phyloP scores from a whole-genome alignment of 2,113 vertebrate genomes.

The Polyodon spathula region DNA sequence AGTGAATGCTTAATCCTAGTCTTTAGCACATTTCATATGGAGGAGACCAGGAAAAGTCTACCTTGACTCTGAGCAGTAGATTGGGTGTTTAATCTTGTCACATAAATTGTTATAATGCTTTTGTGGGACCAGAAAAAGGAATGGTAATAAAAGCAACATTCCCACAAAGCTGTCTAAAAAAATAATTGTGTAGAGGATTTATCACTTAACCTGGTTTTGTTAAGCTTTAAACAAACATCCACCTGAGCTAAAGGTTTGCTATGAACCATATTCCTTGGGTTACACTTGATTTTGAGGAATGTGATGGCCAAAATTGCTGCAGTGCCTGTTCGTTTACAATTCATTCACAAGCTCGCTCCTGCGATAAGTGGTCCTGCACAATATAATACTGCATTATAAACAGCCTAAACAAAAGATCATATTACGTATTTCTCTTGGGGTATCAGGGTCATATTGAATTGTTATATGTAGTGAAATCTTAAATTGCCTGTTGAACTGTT shows the following conservation, averaged over 20 bases:
- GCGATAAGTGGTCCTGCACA: neutral
- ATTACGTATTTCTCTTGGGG: neutral
- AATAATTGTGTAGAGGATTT: neutral
- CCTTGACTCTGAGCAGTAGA: neutral
- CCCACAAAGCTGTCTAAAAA: neutral
- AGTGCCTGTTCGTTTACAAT: neutral
- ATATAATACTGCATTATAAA: neutral
- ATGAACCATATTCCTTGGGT: too few relatives aligned
- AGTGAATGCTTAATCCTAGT: neutral
- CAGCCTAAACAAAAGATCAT: neutral
- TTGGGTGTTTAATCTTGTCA: neutral
- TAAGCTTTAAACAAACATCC: neutral
- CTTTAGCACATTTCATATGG: neutral
- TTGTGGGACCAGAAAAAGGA: neutral
- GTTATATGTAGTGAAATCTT: conserved; percentile 2
- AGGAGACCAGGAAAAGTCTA: neutral
- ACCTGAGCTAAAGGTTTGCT: too few relatives aligned
- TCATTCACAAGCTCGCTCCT: neutral
- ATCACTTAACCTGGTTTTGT: neutral
- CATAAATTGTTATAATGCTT: neutral
- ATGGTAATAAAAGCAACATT: neutral
- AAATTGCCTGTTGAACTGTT: conserved; percentile 4
- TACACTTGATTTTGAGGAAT: too few relatives aligned
- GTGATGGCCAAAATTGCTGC: too few relatives aligned
- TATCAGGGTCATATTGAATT: neutral